Conservation (phyloP, 2,113 vertebrate species). For the Hypanus sabinus region DNA sequence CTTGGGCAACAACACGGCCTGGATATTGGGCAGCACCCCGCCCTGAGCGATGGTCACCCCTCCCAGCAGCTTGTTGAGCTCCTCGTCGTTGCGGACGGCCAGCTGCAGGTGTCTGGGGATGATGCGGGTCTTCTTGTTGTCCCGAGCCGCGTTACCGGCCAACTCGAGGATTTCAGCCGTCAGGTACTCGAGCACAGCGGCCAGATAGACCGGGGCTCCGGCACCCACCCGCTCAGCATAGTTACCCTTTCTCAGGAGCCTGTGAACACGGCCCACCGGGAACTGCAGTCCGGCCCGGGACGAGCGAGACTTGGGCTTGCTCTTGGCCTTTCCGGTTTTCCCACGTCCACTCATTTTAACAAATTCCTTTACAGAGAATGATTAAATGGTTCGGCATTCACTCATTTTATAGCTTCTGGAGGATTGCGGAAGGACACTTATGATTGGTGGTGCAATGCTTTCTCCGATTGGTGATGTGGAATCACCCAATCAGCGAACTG, state of each 20-base stretch:
- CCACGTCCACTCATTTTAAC: too few relatives aligned
- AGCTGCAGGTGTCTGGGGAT: constrained; percentile 8
- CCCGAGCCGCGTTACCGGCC: constrained; percentile 9
- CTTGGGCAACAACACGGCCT: constrained; percentile 7
- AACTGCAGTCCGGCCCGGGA: constrained; percentile 56
- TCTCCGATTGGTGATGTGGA: too few relatives aligned
- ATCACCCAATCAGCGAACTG: too few relatives aligned
- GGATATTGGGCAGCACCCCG: constrained; percentile 17
- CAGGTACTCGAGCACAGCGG: constrained; percentile 44
- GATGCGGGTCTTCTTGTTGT: constrained; percentile 30
- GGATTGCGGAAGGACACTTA: too few relatives aligned
- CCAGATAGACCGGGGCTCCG: constrained; percentile 37
- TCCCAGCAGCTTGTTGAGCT: constrained; percentile 30
- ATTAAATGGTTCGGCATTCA: too few relatives aligned
- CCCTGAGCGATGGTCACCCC: neutral
- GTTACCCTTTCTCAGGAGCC: constrained; percentile 46
- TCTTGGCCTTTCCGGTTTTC: too few relatives aligned
- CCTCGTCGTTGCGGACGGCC: constrained; percentile 16
- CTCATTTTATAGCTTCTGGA: too few relatives aligned
- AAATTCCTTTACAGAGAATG: too few relatives aligned
- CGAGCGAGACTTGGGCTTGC: constrained; percentile 42
- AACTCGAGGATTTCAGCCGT: constrained; percentile 51
- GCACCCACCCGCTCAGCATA: constrained; percentile 37
- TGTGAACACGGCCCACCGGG: constrained; percentile 57
- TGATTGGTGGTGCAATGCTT: too few relatives aligned